phyloP scores from a whole-genome alignment of 1,140 invertebrate species.

The Piezodorus guildinii region DNA sequence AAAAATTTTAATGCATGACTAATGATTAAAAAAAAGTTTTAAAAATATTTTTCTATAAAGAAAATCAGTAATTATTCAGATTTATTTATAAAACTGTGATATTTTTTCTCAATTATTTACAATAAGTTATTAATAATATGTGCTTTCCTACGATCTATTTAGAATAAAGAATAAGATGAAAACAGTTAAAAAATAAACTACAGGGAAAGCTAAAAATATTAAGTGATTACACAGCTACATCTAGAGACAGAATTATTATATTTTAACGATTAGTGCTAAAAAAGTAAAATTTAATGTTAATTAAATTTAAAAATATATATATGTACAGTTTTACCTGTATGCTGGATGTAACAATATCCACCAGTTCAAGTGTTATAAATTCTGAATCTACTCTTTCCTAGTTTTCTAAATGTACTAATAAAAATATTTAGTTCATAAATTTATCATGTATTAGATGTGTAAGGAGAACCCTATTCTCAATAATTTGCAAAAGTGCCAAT shows the following conservation, averaged over 20 bases:
- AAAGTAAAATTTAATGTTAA: slow-evolving; percentile 18
- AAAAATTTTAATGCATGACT: no score
- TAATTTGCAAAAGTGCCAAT: no score
- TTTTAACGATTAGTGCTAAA: slow-evolving; percentile 15
- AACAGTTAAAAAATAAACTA: slow-evolving; percentile 5
- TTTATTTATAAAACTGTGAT: no score
- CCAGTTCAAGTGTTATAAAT: neutral
- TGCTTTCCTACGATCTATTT: neutral
- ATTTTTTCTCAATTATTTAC: no score
- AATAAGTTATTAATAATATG: no score
- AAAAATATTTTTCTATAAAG: no score
- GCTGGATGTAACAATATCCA: neutral
- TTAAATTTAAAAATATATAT: neutral
- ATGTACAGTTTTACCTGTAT: slow-evolving; percentile 20
- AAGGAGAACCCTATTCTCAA: neutral
- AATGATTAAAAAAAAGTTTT: no score
- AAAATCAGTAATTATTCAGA: no score
- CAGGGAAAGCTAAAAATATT: neutral
- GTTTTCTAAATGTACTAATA: slow-evolving; percentile 8
- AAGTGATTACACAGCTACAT: neutral
- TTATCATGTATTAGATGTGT: neutral
- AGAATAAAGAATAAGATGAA: neutral
- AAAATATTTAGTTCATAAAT: slow-evolving; percentile 3
- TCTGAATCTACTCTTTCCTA: slow-evolving; percentile 5
- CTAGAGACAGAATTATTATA: neutral